Evolutionary conservation across 2,888 invertebrate species (phyloP).

Genomic region (Sarcophaga subvicina): DNA sequence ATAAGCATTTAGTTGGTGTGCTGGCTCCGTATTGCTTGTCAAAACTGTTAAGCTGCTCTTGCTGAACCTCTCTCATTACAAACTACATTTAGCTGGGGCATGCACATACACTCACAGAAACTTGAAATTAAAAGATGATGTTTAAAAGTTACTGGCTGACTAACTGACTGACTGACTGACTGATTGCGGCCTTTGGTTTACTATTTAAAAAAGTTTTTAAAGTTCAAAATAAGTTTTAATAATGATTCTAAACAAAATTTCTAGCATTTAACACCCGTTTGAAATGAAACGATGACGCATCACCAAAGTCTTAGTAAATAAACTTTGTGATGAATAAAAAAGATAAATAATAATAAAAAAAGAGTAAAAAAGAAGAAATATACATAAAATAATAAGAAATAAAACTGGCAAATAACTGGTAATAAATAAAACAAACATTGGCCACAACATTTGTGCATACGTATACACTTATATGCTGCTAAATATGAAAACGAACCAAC

Average conservation of each 20-base stretch:
- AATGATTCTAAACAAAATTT: slow-evolving; percentile 3
- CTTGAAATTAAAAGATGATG: too few relatives aligned
- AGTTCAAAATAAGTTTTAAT: background rate
- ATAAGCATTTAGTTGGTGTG: slow-evolving; percentile 36
- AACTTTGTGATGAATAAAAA: background rate
- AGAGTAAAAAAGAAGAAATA: slow-evolving; percentile 25
- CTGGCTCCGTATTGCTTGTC: background rate
- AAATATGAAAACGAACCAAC: slow-evolving; percentile 48
- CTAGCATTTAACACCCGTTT: background rate
- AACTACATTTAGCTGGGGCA: background rate
- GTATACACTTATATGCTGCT: slow-evolving; percentile 5
- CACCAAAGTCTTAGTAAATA: background rate
- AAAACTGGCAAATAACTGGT: slow-evolving; percentile 45
- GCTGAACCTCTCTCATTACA: background rate
- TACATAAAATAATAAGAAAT: slow-evolving; percentile 14
- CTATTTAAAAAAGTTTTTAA: background rate
- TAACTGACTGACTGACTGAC: too few relatives aligned
- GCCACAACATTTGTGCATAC: slow-evolving; percentile 27
- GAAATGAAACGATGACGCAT: background rate
- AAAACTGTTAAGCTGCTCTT: background rate
- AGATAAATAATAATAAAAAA: background rate
- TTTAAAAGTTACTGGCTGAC: too few relatives aligned
- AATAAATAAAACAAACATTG: slow-evolving; percentile 67
- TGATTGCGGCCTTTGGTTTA: background rate
- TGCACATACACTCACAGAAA: background rate